phyloP scores from a whole-genome alignment of 2,888 invertebrate species.

The Pecten maximus region DNA sequence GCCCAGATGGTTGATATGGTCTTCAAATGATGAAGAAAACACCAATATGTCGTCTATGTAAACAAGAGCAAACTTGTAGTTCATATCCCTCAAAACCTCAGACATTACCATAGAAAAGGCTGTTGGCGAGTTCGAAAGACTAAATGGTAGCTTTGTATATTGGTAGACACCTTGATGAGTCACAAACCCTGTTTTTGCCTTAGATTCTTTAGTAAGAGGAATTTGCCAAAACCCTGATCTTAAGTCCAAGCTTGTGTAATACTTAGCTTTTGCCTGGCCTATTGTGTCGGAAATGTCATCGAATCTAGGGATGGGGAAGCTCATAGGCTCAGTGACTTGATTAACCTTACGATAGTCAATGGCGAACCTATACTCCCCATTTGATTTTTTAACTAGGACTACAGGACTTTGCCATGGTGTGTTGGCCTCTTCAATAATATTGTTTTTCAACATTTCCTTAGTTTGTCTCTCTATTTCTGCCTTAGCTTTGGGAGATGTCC shows the following conservation, averaged over 20 bases:
- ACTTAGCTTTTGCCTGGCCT: slow-evolving; percentile 11
- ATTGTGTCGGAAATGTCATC: slow-evolving; percentile 43
- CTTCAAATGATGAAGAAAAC: slow-evolving; percentile 42
- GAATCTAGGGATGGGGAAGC: slow-evolving; percentile 54
- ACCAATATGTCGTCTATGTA: slow-evolving; percentile 42
- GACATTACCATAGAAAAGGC: too few relatives aligned
- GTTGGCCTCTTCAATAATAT: slow-evolving; percentile 56
- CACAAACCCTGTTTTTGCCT: too few relatives aligned
- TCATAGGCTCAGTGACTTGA: slow-evolving; percentile 46
- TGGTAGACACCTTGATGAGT: too few relatives aligned
- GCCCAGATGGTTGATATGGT: slow-evolving; percentile 15
- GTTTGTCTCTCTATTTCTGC: slow-evolving; percentile 54
- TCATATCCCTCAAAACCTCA: slow-evolving; percentile 37
- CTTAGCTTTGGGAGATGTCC: slow-evolving; percentile 45
- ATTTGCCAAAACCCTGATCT: slow-evolving; percentile 37
- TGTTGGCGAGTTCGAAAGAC: too few relatives aligned
- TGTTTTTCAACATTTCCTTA: slow-evolving; percentile 56
- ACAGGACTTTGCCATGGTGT: slow-evolving; percentile 58
- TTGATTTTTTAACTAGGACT: slow-evolving; percentile 56
- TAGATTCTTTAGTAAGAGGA: too few relatives aligned
- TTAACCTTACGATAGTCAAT: slow-evolving; percentile 55
- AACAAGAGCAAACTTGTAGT: slow-evolving; percentile 36
- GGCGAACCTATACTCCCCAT: slow-evolving; percentile 57
- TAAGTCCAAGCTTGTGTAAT: slow-evolving; percentile 30
- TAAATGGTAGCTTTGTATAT: too few relatives aligned